phyloP scores from a whole-genome alignment of 2,888 invertebrate species.

The Melanostoma scalare region DNA sequence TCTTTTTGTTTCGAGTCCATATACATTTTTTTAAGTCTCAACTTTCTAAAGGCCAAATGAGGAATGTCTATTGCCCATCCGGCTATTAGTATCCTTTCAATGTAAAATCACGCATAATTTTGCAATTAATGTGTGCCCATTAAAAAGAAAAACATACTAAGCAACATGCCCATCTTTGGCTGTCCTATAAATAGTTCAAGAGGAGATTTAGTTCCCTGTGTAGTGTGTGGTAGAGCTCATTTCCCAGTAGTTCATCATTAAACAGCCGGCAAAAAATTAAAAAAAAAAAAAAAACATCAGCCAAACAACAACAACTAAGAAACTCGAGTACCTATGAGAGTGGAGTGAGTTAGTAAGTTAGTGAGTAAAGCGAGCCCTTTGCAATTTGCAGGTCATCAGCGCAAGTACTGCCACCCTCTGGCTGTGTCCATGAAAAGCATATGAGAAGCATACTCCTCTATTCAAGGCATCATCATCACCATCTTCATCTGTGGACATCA shows the following conservation, averaged over 20 bases:
- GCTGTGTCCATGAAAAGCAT: slow-evolving; percentile 23
- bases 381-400: slow-evolving; percentile 68
- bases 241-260: slow-evolving; percentile 67
- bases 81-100: too few relatives aligned
- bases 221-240: slow-evolving; percentile 29
- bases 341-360: slow-evolving; percentile 32
- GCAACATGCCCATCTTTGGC: too few relatives aligned
- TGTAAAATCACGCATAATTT: too few relatives aligned
- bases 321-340: slow-evolving; percentile 9
- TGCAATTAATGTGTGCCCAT: too few relatives aligned
- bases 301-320: slow-evolving; percentile 2
- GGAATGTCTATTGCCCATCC: too few relatives aligned
- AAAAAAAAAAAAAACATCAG: slow-evolving; percentile 3
- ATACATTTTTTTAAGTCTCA: too few relatives aligned
- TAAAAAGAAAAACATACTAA: too few relatives aligned
- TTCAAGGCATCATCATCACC: slow-evolving; percentile 37
- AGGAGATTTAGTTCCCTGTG: background rate
- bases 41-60: too few relatives aligned
- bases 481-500: slow-evolving; percentile 56
- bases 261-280: slow-evolving; percentile 49
- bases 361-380: slow-evolving; percentile 34
- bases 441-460: slow-evolving; percentile 44
- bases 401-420: slow-evolving; percentile 27
- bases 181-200: slow-evolving; percentile 32
- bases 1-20: too few relatives aligned